Percentiles rank a stretch among this genome's conserved stretches.
phyloP scores from a whole-genome alignment of 2,797 vertebrate species.

The Karalla daura region DNA sequence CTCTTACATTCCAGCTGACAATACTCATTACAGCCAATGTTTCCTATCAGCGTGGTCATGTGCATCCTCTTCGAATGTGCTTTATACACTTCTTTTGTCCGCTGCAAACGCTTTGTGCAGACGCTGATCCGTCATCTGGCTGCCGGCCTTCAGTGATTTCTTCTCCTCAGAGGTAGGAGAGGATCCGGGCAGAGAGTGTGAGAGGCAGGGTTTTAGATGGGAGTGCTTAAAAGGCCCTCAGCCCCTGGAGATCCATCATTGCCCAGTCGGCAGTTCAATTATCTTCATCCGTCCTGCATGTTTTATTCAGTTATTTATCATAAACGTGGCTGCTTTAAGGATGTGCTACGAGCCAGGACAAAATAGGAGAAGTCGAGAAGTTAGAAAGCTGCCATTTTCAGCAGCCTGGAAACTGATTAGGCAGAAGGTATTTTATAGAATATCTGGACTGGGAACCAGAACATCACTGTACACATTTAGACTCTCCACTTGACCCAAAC shows the following conservation, averaged over 20 bases:
- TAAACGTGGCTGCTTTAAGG: constrained; percentile 40
- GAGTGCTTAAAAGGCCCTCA: constrained; percentile 58
- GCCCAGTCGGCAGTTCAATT: constrained; percentile 51
- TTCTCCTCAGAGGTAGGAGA: constrained; percentile 7
- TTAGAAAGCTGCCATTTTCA: constrained; percentile 45
- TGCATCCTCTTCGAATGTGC: constrained; percentile 32
- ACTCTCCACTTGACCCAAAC: no score
- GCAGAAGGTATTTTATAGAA: neutral
- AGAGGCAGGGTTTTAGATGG: constrained; percentile 30
- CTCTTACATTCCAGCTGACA: constrained; percentile 64
- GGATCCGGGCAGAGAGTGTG: constrained; percentile 43
- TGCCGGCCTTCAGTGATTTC: constrained; percentile 30
- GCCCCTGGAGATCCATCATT: constrained; percentile 55
- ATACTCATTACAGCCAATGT: constrained; percentile 30
- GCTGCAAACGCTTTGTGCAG: constrained; percentile 12
- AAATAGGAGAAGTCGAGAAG: constrained; percentile 19
- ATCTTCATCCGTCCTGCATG: constrained; percentile 44
- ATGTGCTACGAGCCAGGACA: constrained; percentile 28
- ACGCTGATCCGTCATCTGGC: constrained; percentile 31
- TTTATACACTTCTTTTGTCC: constrained; percentile 4
- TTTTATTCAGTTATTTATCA: constrained; percentile 62
- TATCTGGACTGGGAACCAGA: no score
- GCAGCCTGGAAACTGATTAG: constrained; percentile 3
- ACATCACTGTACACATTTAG: no score
- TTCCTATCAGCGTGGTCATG: constrained; percentile 23